Conservation (phyloP, 1,140 invertebrate genomes). For the Conus ventricosus region DNA sequence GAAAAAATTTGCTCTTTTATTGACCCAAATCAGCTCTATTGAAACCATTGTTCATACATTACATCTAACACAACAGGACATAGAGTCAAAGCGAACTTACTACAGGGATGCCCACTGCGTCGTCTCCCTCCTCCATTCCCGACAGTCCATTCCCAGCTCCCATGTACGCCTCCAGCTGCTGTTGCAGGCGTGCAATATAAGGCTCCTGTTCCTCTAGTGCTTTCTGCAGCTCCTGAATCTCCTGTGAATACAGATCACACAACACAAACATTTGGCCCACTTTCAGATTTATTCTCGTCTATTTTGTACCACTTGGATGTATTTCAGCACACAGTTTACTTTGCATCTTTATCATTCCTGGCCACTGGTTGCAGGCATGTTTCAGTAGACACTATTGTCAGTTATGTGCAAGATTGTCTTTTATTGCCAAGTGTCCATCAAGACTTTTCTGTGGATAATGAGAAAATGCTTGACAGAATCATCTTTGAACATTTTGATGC, state of each 20-base stretch:
- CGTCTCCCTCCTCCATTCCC: background rate
- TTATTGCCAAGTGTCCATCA: no score
- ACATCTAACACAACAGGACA: no score
- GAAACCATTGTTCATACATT: no score
- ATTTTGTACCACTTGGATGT: background rate
- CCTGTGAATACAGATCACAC: background rate
- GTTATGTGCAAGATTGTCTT: no score
- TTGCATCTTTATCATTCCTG: background rate
- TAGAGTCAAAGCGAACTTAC: background rate
- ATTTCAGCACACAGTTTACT: background rate
- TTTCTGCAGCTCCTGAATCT: conserved; percentile 14
- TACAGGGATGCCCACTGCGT: conserved; percentile 30
- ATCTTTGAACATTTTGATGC: no score
- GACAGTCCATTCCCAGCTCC: conserved; percentile 15
- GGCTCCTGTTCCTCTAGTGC: conserved; percentile 25
- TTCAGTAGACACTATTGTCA: no score
- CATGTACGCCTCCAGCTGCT: conserved; percentile 26
- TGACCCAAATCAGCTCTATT: no score
- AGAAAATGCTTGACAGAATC: no score
- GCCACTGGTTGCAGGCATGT: no score
- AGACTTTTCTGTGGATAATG: no score
- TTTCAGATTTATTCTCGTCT: background rate
- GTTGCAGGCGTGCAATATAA: conserved; percentile 24
- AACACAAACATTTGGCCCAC: background rate
- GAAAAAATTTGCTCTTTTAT: no score